phyloP scores from a whole-genome alignment of 2,888 invertebrate genomes.

The Chalcis sispes region DNA sequence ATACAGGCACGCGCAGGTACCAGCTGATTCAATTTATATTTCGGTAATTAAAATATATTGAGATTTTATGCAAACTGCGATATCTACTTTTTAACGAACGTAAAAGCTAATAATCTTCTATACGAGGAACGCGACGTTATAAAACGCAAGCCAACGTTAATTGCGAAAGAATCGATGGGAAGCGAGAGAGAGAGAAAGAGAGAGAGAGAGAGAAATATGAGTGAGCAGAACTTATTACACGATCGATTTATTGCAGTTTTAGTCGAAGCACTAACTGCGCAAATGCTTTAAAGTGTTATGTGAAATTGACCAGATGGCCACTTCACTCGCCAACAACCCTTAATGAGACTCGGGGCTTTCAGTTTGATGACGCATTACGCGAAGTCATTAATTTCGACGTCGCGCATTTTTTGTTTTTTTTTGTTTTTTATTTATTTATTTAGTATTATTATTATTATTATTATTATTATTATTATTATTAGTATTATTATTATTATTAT shows the following conservation, averaged over 20 bases:
- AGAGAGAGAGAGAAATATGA: not conserved
- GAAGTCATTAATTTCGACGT: conserved; percentile 47
- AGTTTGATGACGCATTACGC: conserved; percentile 37
- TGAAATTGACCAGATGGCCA: conserved; percentile 56
- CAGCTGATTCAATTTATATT: too few relatives aligned
- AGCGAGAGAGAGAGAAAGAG: conserved; percentile 10
- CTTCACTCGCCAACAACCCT: conserved; percentile 45
- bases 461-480: too few relatives aligned
- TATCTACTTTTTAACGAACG: too few relatives aligned
- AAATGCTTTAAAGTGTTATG: conserved; percentile 46
- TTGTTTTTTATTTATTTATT: conserved; percentile 3
- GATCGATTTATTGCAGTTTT: conserved; percentile 49
- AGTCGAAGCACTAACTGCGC: conserved; percentile 17
- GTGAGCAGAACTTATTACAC: conserved; percentile 23
- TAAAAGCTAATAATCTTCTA: not conserved
- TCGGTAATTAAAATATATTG: too few relatives aligned
- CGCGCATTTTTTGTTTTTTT: too few relatives aligned
- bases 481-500: too few relatives aligned
- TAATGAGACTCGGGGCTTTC: conserved; percentile 52
- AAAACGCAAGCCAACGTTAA: conserved; percentile 14
- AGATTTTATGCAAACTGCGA: too few relatives aligned
- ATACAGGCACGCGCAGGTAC: too few relatives aligned
- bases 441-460: too few relatives aligned
- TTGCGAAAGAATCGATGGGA: conserved; percentile 10
- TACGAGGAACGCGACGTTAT: not conserved